These are phyloP conservation scores for Heliornis fulica DNA, from an alignment of 2,113 vertebrate genomes.

Conservation along the genomic window DNA sequence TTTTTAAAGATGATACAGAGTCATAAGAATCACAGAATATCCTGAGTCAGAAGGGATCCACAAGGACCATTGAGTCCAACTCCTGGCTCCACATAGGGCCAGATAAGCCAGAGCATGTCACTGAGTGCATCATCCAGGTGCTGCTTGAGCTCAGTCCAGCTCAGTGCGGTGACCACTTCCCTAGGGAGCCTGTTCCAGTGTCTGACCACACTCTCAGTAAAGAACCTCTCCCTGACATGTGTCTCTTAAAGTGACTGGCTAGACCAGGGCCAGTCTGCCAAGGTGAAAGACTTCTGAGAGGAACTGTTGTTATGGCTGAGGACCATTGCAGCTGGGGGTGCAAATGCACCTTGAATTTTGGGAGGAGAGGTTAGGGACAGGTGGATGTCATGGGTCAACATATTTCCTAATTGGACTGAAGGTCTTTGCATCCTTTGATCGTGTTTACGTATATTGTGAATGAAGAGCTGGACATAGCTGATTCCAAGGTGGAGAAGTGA, in stretches of 20 bases:
- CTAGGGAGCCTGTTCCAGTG: too few species aligned
- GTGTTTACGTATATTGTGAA: not conserved
- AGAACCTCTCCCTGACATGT: too few species aligned
- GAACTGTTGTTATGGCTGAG: not conserved
- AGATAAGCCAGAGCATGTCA: too few species aligned
- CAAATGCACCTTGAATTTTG: not conserved
- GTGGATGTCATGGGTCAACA: not conserved
- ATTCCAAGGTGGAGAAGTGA: not conserved
- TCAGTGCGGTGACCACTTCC: too few species aligned
- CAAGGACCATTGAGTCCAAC: too few species aligned
- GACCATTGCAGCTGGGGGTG: not conserved
- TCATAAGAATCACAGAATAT: too few species aligned
- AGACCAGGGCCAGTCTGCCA: not conserved
- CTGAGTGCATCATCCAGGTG: too few species aligned
- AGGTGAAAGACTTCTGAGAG: not conserved
- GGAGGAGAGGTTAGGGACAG: not conserved
- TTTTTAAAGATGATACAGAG: not conserved
- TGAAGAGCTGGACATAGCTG: not conserved
- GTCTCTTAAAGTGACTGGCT: not conserved
- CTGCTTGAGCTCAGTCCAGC: too few species aligned
- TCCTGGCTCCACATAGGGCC: too few species aligned
- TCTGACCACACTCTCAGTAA: too few species aligned
- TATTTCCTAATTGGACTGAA: not conserved
- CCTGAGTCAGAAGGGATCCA: too few species aligned
- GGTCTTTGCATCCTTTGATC: not conserved